Percentiles rank a stretch among this genome's conserved stretches.
Evolutionary conservation across 2,888 invertebrate genomes (phyloP).

Genomic region (Tinea pellionella): DNA sequence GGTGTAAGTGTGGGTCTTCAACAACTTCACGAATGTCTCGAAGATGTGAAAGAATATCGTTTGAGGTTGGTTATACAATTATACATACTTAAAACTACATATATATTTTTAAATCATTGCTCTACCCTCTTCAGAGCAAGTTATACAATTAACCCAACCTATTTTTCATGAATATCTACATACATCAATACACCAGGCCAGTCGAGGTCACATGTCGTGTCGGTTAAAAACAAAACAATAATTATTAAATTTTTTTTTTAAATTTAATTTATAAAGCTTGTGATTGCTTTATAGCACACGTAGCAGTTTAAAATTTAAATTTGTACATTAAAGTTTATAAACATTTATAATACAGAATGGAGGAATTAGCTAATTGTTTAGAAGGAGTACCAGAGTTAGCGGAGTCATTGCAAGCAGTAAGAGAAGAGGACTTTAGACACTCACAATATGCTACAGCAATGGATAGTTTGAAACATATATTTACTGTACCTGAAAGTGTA

Average conservation of each 20-base stretch:
- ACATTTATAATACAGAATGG: conserved; percentile 65
- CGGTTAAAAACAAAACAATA: too few species aligned
- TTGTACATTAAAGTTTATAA: too few species aligned
- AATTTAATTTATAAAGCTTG: too few species aligned
- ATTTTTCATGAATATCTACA: too few species aligned
- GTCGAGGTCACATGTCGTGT: too few species aligned
- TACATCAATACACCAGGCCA: too few species aligned
- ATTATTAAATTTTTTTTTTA: too few species aligned
- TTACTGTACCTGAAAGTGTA: conserved; percentile 96
- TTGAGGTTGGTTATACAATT: conserved; percentile 45
- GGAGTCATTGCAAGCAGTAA: conserved; percentile 83
- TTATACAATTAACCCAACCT: too few species aligned
- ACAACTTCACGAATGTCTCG: conserved; percentile 86
- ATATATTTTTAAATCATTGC: too few species aligned
- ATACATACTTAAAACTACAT: too few species aligned
- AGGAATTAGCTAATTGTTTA: conserved; percentile 81
- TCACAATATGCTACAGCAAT: conserved; percentile 98
- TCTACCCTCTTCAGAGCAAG: too few species aligned
- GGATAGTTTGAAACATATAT: conserved; percentile 98
- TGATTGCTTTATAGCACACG: neutral
- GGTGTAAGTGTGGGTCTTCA: conserved; percentile 94
- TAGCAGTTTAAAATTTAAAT: too few species aligned
- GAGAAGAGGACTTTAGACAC: conserved; percentile 93
- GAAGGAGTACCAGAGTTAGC: conserved; percentile 82
- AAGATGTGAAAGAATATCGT: conserved; percentile 83